Evolutionary conservation across 2,113 vertebrate genomes (phyloP).

Genomic region (Cyprinodon tularosa): DNA sequence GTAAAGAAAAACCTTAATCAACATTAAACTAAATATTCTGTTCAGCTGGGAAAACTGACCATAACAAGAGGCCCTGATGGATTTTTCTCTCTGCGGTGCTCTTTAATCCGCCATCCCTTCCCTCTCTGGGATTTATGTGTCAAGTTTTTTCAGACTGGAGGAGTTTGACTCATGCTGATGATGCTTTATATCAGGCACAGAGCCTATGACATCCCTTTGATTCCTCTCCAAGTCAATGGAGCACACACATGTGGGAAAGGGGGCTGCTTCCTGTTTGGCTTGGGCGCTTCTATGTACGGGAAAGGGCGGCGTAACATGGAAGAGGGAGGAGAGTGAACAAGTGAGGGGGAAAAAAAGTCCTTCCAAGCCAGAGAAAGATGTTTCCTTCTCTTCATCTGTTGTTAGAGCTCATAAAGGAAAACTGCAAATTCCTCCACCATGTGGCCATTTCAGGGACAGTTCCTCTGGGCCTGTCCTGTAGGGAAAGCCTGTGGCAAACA

Average conservation of each 20-base stretch:
- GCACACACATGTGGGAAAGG: conserved; percentile 56
- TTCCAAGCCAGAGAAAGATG: conserved; percentile 25
- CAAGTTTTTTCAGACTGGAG: conserved; percentile 32
- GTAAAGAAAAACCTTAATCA: conserved; percentile 30
- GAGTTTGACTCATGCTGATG: conserved; percentile 59
- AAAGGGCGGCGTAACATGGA: conserved; percentile 55
- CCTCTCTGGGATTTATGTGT: conserved; percentile 40
- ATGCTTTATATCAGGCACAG: conserved; percentile 58
- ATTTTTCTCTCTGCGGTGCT: background rate
- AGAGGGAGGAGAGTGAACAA: conserved; percentile 6
- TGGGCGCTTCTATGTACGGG: conserved; percentile 52
- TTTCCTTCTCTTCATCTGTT: conserved; percentile 14
- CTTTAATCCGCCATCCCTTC: conserved; percentile 10
- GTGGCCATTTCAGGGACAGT: conserved; percentile 53
- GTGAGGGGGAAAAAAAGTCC: conserved; percentile 42
- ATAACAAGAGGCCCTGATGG: conserved; percentile 12
- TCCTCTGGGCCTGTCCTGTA: conserved; percentile 40
- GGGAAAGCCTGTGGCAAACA: conserved; percentile 49
- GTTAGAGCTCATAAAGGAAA: conserved; percentile 4
- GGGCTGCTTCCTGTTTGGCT: conserved; percentile 74
- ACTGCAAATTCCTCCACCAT: conserved; percentile 32
- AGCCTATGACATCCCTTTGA: conserved; percentile 67
- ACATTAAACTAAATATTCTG: conserved; percentile 47
- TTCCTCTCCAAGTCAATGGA: conserved; percentile 58
- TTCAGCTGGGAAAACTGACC: conserved; percentile 31